Evolutionary conservation across 1,140 invertebrate genomes (phyloP).

Genomic region (Euwallacea similis): DNA sequence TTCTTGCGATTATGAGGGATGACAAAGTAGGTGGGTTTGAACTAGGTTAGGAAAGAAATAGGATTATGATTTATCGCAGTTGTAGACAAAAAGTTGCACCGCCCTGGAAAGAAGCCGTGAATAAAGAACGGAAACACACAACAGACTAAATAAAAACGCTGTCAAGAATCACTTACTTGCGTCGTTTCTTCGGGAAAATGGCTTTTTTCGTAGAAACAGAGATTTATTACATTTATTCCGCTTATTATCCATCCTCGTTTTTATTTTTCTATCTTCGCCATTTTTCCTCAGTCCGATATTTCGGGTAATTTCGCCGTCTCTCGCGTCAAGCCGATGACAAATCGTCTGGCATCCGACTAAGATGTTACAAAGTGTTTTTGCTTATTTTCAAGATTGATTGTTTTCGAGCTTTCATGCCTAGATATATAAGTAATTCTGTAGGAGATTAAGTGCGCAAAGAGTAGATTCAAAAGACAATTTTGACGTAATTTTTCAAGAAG

Average conservation of each 20-base stretch:
- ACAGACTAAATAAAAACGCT: slow-evolving; percentile 36
- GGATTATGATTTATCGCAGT: slow-evolving; percentile 21
- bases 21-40: background rate
- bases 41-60: background rate
- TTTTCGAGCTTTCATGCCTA: slow-evolving; percentile 22
- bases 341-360: slow-evolving; percentile 29
- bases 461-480: background rate
- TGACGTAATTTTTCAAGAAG: too few species aligned
- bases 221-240: slow-evolving; percentile 41
- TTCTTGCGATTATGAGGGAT: too few species aligned
- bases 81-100: slow-evolving; percentile 7
- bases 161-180: slow-evolving; percentile 39
- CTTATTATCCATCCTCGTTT: slow-evolving; percentile 36
- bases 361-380: slow-evolving; percentile 39
- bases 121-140: slow-evolving; percentile 7
- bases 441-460: background rate
- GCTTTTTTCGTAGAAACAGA: slow-evolving; percentile 36
- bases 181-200: slow-evolving; percentile 28
- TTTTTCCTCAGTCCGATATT: slow-evolving; percentile 24
- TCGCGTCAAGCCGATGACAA: slow-evolving; percentile 32
- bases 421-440: slow-evolving; percentile 4
- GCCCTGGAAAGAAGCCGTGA: slow-evolving; percentile 8
- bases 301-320: slow-evolving; percentile 20
- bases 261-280: slow-evolving; percentile 35
- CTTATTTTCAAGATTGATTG: slow-evolving; percentile 37